phyloP scores from a whole-genome alignment of 2,888 invertebrate species.

The Meandrusa payeni region DNA sequence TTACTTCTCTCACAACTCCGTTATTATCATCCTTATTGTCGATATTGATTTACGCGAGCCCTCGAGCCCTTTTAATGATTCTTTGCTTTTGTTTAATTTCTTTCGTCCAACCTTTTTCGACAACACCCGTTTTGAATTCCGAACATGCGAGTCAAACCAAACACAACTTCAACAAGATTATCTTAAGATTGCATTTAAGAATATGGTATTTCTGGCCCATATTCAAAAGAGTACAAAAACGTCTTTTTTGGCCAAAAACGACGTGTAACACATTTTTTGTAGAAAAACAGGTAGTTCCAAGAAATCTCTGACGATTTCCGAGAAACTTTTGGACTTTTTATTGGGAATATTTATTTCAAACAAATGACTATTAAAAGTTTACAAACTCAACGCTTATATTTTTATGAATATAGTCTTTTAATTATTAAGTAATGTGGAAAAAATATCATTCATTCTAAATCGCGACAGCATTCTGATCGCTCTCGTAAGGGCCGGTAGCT shows the following conservation, averaged over 20 bases:
- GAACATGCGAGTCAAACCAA: constrained; percentile 23
- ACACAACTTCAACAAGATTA: not conserved
- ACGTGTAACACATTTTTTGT: constrained; percentile 40
- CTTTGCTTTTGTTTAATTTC: constrained; percentile 41
- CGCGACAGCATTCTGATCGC: too few relatives aligned
- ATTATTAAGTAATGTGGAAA: too few relatives aligned
- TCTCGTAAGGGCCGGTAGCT: too few relatives aligned
- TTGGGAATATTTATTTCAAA: too few relatives aligned
- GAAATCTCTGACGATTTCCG: constrained; percentile 49
- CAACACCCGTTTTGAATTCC: constrained; percentile 15
- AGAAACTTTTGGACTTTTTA: constrained; percentile 51
- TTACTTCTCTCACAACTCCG: constrained; percentile 29
- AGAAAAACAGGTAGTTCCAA: constrained; percentile 52
- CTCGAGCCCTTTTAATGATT: constrained; percentile 37
- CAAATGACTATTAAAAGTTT: too few relatives aligned
- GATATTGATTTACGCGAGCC: constrained; percentile 51
- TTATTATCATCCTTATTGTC: constrained; percentile 35
- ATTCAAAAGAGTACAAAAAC: constrained; percentile 9
- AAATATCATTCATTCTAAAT: too few relatives aligned
- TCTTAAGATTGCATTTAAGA: constrained; percentile 9
- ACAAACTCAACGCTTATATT: too few relatives aligned
- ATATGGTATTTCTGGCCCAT: not conserved
- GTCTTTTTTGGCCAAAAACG: constrained; percentile 7
- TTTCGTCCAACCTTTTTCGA: constrained; percentile 32
- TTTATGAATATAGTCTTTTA: too few relatives aligned